Percentiles rank a stretch among this genome's conserved stretches.
phyloP scores from a whole-genome alignment of 2,113 vertebrate species.

The Lophura nycthemera region DNA sequence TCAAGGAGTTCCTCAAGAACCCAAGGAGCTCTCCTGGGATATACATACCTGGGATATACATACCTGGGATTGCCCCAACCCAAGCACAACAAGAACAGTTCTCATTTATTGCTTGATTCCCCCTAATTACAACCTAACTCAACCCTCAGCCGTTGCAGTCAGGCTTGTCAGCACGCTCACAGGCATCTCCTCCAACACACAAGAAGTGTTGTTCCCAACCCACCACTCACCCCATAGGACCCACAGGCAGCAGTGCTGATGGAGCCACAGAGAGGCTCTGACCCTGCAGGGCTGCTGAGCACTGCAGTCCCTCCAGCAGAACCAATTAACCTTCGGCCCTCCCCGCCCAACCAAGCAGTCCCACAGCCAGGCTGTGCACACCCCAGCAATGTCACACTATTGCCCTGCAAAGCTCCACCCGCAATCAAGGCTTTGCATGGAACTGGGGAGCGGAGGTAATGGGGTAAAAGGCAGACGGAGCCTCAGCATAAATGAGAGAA shows the following conservation, averaged over 20 bases:
- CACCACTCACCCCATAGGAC: background rate
- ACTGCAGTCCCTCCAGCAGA: fast-evolving
- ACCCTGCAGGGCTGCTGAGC: background rate
- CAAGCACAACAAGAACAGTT: background rate
- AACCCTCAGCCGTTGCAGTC: fast-evolving
- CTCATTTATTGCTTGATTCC: background rate
- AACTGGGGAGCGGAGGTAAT: fast-evolving
- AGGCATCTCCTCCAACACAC: background rate
- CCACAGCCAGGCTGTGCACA: background rate
- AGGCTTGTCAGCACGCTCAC: background rate
- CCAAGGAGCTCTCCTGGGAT: background rate
- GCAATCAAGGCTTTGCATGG: fast-evolving
- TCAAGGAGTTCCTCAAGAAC: too few species aligned
- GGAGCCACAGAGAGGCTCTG: background rate
- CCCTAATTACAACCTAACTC: background rate
- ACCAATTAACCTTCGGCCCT: conserved; percentile 18
- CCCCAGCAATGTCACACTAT: background rate
- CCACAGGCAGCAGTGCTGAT: too few species aligned
- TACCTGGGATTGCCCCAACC: background rate
- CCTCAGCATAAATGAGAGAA: background rate
- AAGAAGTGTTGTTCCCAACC: background rate
- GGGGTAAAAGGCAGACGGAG: background rate
- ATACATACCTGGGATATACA: background rate
- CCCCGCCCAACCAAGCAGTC: background rate
- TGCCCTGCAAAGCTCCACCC: background rate